Conservation (phyloP, 2,888 invertebrate species). For the Apotomis turbidana region DNA sequence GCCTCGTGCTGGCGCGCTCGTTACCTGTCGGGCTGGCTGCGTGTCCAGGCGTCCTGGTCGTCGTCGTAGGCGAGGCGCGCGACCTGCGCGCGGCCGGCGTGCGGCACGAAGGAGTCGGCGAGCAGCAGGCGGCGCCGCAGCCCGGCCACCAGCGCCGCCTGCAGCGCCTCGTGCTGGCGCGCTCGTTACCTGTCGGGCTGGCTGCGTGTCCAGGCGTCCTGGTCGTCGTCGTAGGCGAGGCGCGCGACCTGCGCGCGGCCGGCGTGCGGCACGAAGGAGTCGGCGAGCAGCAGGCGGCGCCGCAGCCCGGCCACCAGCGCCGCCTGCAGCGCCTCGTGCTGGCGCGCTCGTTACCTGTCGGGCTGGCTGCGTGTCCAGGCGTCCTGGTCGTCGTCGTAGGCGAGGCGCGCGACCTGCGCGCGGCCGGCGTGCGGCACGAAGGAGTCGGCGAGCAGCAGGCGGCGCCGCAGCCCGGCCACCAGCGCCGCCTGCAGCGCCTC, state of each 20-base stretch:
- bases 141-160: constrained; percentile 94
- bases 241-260: constrained; percentile 63
- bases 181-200: constrained; percentile 55
- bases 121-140: constrained; percentile 92
- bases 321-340: constrained; percentile 91
- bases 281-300: constrained; percentile 93
- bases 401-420: constrained; percentile 58
- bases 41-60: constrained; percentile 68
- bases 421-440: constrained; percentile 88
- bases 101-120: constrained; percentile 95
- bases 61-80: constrained; percentile 64
- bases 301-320: constrained; percentile 94
- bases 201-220: constrained; percentile 66
- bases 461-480: constrained; percentile 92
- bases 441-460: constrained; percentile 94
- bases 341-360: constrained; percentile 80
- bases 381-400: constrained; percentile 70
- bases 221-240: constrained; percentile 67
- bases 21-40: constrained; percentile 51
- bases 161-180: constrained; percentile 93
- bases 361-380: constrained; percentile 63
- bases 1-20: constrained; percentile 49
- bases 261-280: constrained; percentile 92
- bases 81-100: constrained; percentile 64
- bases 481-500: constrained; percentile 93